Conservation (phyloP, 2,888 invertebrate species). For the Drosophila neutralis region DNA sequence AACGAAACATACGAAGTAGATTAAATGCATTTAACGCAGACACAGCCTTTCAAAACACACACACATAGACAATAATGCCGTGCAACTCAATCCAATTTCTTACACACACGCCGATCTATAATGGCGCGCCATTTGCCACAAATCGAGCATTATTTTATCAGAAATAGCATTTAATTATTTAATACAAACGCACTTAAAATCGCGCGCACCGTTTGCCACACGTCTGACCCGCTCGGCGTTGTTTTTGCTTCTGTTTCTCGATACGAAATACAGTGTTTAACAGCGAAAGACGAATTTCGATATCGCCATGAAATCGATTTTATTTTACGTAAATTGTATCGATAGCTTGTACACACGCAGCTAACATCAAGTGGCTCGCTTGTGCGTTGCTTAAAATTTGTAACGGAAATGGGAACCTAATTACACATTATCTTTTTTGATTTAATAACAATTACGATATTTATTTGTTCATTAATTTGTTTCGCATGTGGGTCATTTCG, state of each 20-base stretch:
- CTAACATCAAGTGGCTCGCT: not conserved
- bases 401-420: not conserved
- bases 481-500: slow-evolving; percentile 30
- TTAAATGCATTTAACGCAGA: slow-evolving; percentile 40
- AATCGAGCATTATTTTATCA: slow-evolving; percentile 37
- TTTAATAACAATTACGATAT: slow-evolving; percentile 45
- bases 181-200: slow-evolving; percentile 53
- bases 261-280: slow-evolving; percentile 31
- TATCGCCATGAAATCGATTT: slow-evolving; percentile 10
- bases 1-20: slow-evolving; percentile 24
- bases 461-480: slow-evolving; percentile 63
- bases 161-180: slow-evolving; percentile 48
- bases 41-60: slow-evolving; percentile 15
- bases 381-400: not conserved
- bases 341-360: slow-evolving; percentile 12
- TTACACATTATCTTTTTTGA: not conserved
- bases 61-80: not conserved
- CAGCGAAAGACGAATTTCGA: not conserved
- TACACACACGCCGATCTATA: slow-evolving; percentile 21
- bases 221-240: slow-evolving; percentile 53
- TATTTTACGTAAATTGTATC: not conserved
- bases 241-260: slow-evolving; percentile 56
- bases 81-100: slow-evolving; percentile 22
- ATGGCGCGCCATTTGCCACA: slow-evolving; percentile 22
- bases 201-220: slow-evolving; percentile 50